These are phyloP conservation scores for Coendou prehensilis DNA, from an alignment of 2,797 vertebrate species.

Conservation along the genomic window DNA sequence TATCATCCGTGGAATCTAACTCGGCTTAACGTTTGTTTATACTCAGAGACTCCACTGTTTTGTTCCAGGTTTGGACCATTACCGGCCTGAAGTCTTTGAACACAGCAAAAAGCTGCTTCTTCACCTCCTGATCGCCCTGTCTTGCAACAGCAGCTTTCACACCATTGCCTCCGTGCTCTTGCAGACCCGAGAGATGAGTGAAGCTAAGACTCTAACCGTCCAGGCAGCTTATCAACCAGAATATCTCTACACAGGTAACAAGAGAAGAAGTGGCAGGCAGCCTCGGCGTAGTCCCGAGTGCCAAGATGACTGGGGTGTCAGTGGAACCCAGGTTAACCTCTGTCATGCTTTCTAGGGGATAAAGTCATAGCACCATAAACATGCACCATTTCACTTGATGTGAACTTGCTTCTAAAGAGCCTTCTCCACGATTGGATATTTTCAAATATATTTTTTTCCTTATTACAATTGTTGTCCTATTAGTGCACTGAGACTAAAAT, in stretches of 20 bases:
- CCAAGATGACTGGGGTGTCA: not conserved
- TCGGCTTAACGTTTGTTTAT: conserved; percentile 80
- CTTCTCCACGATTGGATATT: not conserved
- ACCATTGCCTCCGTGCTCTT: conserved; percentile 97
- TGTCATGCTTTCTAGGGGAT: not conserved
- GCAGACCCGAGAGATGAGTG: conserved; percentile 96
- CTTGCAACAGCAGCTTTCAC: conserved; percentile 98
- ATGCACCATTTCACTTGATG: not conserved
- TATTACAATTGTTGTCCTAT: not conserved
- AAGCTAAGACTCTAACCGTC: conserved; percentile 96
- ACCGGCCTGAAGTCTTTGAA: conserved; percentile 98
- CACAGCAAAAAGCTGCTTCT: conserved; percentile 98
- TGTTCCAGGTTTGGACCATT: conserved; percentile 96
- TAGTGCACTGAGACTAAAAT: not conserved
- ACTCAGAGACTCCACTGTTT: conserved; percentile 74
- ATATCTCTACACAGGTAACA: conserved; percentile 95
- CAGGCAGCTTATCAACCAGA: conserved; percentile 96
- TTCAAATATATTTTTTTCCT: not conserved
- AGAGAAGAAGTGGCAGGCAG: not conserved
- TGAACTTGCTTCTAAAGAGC: not conserved
- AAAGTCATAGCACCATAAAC: not conserved
- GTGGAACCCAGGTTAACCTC: not conserved
- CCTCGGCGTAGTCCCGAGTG: not conserved
- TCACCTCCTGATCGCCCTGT: conserved; percentile 97
- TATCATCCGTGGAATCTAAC: conserved; percentile 82